Base-by-base conservation (phyloP, 92 coral and sea anemone species). In the Porites lobata region DNA sequence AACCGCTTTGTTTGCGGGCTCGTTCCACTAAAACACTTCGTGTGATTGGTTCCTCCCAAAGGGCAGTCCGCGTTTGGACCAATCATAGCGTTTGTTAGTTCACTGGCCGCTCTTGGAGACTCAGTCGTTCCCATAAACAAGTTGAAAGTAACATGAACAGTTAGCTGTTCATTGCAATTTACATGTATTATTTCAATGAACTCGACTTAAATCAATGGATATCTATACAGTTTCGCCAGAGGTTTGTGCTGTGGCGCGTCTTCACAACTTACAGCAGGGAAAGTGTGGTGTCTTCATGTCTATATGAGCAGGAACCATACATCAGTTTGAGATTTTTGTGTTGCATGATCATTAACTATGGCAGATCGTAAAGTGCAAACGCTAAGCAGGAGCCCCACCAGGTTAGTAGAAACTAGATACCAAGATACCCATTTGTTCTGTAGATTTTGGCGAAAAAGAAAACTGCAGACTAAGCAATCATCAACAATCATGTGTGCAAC, bases 21-120 rank as follows among this genome's bases (percentile, higher is more conserved):
- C 87, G 26, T 65, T 21, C 32, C 38, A 54, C 56, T 63, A 63
- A 52, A 51, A 89, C 78, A 80, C 78, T 29, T 14, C 74, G 13
- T 70, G 61, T 85, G 88, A 92, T 85, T 86, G 92, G 94, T 61
- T 65, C 20, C 50, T 24, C 24, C 10, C 47, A 63, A 20, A 3
- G 59, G 54, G 47, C 47, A 12, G 52, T 88, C 18, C 13, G 19
- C 14, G 0, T 80, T 14, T 66, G 0, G 69, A 22, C 92, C 94
- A 92, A 92, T 92, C 87, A 92, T 54, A 84, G 38, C 29, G 13
- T 47, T 56, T 81, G 83, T 88, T 65, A 83, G 86, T 70, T 69
- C 54, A 7, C 71, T n/a, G 77, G 32, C 29, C 29, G 63, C 53
- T 24, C 86, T 69, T 82, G 68, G 78, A 69, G 77, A 82, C 50